Conservation (phyloP, 2,113 vertebrate species). For the Hiodon alosoides region DNA sequence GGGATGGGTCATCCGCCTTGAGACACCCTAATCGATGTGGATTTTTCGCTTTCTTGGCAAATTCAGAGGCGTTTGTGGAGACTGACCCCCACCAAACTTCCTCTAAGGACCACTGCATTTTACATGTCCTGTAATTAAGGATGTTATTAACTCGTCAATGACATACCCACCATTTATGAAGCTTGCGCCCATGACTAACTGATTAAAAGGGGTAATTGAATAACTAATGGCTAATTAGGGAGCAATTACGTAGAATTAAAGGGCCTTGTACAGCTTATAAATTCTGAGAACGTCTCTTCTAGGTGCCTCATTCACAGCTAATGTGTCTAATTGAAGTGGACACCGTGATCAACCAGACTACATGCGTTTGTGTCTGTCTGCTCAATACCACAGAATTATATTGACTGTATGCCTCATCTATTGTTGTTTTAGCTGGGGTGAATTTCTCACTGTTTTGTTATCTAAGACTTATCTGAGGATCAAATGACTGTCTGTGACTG, state of each 20-base stretch:
- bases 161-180: slow-evolving; percentile 41
- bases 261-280: slow-evolving; percentile 34
- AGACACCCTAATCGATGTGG: not conserved
- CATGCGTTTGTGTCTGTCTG: not conserved
- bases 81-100: slow-evolving; percentile 40
- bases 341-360: not conserved
- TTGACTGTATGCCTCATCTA: too few species aligned
- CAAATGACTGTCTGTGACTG: not conserved
- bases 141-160: slow-evolving; percentile 41
- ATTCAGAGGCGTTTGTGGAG: too few species aligned
- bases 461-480: too few species aligned
- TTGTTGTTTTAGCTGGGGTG: too few species aligned
- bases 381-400: not conserved
- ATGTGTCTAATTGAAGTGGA: slow-evolving; percentile 26
- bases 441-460: not conserved
- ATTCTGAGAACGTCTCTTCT: slow-evolving; percentile 23
- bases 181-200: slow-evolving; percentile 31
- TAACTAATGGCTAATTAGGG: slow-evolving; percentile 56
- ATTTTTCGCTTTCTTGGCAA: too few species aligned
- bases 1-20: too few species aligned
- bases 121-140: slow-evolving; percentile 49
- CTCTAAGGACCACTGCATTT: slow-evolving; percentile 35
- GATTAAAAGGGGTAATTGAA: slow-evolving; percentile 50
- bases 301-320: slow-evolving; percentile 40
- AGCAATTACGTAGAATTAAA: slow-evolving; percentile 51